Base-by-base conservation (phyloP, 2,888 invertebrate species). In the Drosophila nr. fundita region DNA sequence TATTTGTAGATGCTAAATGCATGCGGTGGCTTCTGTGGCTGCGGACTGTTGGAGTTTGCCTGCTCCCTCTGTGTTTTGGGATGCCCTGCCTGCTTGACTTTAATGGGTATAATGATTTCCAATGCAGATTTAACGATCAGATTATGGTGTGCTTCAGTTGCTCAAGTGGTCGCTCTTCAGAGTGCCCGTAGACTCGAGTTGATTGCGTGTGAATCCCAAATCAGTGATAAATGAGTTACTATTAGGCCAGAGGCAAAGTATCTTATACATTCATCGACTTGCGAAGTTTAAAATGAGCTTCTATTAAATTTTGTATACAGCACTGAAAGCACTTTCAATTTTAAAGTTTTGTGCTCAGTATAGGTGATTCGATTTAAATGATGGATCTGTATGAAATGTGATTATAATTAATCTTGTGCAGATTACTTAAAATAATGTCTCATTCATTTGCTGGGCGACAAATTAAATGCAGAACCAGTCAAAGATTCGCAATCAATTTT, bases 51-150 rank as follows among this genome's bases (percentile, higher is more conserved):
- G 30, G 54, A 34, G 53, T 72, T 59, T 57, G 55, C 58, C 61
- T 64, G 70, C 27, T 53, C 62, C 27, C 15, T 18, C 1, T 34
- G 18, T 52, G 21, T 36, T 60, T 57, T 52, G 60, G 77, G 55
- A 52, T 71, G 70, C 45, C 30, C 58, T 50, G 61, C 30, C 80
- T 64, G 72, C 71, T 82, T 85, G 90, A 85, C 84, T 85, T 80
- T 77, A 85, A 88, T 85, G 83, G 70, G 80, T 75, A 77, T 89
- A 77, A 85, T 85, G 84, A 85, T 89, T 85, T 80, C 88, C 88
- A 85, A 85, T 85, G 88, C 84, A 85, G 90, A 88, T 85, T 87
- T 73, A 89, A 82, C 72, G 88, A 84, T 89, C 90, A 42, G 85
- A 84, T 89, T 84, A 89, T 82, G 83, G 53, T 55, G 38, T 59